Evolutionary conservation across 1,140 invertebrate genomes (phyloP).

Genomic region (Zaprionus tsacasi): DNA sequence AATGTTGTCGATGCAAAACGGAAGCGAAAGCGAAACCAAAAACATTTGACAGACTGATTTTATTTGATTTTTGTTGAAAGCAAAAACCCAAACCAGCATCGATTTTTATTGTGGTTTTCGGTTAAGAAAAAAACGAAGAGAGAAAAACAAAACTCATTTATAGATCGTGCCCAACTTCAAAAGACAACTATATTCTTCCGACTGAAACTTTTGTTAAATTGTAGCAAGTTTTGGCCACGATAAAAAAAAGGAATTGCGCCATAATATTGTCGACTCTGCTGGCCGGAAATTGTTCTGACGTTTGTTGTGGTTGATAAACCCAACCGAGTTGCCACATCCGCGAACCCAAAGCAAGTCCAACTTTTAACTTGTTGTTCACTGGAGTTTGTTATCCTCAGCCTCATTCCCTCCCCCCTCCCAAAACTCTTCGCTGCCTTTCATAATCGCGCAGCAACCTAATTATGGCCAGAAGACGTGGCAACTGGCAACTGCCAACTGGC

Average conservation of each 20-base stretch:
- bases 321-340: constrained; percentile 41
- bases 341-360: neutral
- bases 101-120: neutral
- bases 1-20: constrained; percentile 2
- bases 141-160: neutral
- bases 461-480: constrained; percentile 10
- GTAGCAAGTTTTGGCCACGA: neutral
- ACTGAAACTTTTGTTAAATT: constrained; percentile 1
- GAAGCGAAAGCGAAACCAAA: constrained; percentile 2
- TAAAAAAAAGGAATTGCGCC: constrained; percentile 27
- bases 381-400: constrained; percentile 1
- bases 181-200: neutral
- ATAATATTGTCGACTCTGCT: constrained; percentile 38
- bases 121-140: neutral
- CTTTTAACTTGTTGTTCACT: constrained; percentile 11
- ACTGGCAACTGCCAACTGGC: constrained; percentile 2
- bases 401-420: too few relatives aligned
- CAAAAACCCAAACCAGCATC: neutral
- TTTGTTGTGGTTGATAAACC: constrained; percentile 67
- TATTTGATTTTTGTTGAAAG: neutral
- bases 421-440: neutral
- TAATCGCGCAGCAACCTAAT: constrained; percentile 48
- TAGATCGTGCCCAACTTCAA: constrained; percentile 1
- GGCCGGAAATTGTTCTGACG: constrained; percentile 68
- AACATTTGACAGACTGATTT: neutral